Conservation (phyloP, 2,797 vertebrate genomes). For the Crenuchus spilurus region DNA sequence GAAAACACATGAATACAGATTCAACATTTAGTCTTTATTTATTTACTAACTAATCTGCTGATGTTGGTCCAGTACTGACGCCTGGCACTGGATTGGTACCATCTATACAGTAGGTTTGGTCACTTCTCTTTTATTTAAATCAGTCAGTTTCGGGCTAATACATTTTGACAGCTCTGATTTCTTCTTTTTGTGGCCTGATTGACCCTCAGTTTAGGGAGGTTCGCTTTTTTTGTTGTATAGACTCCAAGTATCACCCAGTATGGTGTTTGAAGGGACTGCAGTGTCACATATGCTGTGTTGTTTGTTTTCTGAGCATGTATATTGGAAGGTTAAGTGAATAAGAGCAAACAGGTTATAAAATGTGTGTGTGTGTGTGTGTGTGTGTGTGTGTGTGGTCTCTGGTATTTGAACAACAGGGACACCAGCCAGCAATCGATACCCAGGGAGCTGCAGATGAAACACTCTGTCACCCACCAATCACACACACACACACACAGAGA, state of each 20-base stretch:
- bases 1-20: no score
- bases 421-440: slow-evolving; percentile 49
- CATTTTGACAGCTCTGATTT: neutral
- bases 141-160: no score
- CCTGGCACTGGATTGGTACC: no score
- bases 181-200: no score
- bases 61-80: no score
- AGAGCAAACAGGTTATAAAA: neutral
- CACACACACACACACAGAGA: neutral
- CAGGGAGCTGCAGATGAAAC: slow-evolving; percentile 30
- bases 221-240: neutral
- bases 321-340: neutral
- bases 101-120: no score
- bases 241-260: neutral
- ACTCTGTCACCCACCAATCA: slow-evolving; percentile 22
- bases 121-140: no score
- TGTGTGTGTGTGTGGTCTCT: slow-evolving; percentile 17
- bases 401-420: slow-evolving; percentile 33
- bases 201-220: neutral
- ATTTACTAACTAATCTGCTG: no score
- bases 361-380: slow-evolving; percentile 24
- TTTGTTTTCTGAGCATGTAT: slow-evolving; percentile 4
- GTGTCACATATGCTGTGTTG: neutral
- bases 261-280: neutral
- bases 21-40: no score